A percentile compares a stretch with the other conserved stretches of the same genome.
phyloP scores from a whole-genome alignment of 2,113 vertebrate species.

The Onychostruthus taczanowskii region DNA sequence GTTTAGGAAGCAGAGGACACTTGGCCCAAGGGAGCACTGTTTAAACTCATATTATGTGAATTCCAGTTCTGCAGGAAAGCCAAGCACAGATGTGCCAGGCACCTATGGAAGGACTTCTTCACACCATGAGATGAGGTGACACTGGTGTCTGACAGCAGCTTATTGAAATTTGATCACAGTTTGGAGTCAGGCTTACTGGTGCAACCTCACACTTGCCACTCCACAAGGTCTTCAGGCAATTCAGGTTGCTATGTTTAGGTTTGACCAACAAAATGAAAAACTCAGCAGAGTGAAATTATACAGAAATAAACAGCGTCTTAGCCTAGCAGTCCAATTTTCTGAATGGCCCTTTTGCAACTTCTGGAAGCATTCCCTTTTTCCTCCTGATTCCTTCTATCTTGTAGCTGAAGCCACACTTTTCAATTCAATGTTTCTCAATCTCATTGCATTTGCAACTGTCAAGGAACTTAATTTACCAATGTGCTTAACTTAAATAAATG shows the following conservation, averaged over 20 bases:
- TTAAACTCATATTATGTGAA: not conserved
- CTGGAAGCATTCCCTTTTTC: not conserved
- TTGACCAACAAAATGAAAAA: not conserved
- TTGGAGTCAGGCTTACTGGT: not conserved
- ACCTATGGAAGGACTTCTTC: not conserved
- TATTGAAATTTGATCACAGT: not conserved
- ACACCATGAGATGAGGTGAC: not conserved
- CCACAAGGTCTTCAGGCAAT: not conserved
- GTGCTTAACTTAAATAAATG: not conserved
- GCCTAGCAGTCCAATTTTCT: not conserved
- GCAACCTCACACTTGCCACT: not conserved
- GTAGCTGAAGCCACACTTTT: not conserved
- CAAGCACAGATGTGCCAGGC: not conserved
- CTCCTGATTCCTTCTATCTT: not conserved
- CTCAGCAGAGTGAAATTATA: not conserved
- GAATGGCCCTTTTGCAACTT: not conserved
- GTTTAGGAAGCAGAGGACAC: not conserved
- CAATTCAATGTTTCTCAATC: not conserved
- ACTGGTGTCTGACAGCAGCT: not conserved
- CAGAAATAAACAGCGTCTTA: not conserved
- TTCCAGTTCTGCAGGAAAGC: not conserved
- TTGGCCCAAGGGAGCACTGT: not conserved
- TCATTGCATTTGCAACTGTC: not conserved
- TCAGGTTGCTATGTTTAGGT: not conserved
- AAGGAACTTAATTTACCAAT: not conserved